phyloP scores from a whole-genome alignment of 2,113 vertebrate genomes.

The Hippocampus barbouri region DNA sequence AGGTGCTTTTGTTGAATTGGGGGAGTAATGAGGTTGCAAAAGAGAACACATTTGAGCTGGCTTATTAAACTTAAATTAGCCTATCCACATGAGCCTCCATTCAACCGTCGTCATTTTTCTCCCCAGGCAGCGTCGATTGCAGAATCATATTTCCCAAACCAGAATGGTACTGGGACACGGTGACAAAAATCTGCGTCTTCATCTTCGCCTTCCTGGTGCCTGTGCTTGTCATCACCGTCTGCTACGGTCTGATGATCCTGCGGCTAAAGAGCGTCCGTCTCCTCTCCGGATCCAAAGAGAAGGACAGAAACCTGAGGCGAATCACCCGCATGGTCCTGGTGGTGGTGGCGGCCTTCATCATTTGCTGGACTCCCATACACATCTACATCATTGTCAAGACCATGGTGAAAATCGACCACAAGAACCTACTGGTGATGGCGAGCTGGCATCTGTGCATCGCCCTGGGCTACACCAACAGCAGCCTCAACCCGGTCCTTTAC shows the following conservation, averaged over 20 bases:
- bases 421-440: conserved; percentile 82
- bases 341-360: conserved; percentile 91
- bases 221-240: conserved; percentile 91
- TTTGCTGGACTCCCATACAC: conserved; percentile 98
- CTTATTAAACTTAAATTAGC: conserved; percentile 35
- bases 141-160: conserved; percentile 83
- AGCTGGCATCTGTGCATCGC: conserved; percentile 95
- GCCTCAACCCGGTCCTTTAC: conserved; percentile 93
- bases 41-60: conserved; percentile 29
- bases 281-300: conserved; percentile 94
- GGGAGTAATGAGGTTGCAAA: conserved; percentile 6
- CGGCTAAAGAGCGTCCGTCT: conserved; percentile 90
- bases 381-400: conserved; percentile 94
- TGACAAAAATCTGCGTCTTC: conserved; percentile 94
- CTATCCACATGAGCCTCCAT: conserved; percentile 6
- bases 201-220: conserved; percentile 93
- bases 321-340: conserved; percentile 98
- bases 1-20: conserved; percentile 13
- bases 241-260: conserved; percentile 93
- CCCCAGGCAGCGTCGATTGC: conserved; percentile 77
- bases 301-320: conserved; percentile 86
- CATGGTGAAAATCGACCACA: conserved; percentile 81
- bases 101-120: conserved; percentile 32
- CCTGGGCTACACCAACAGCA: conserved; percentile 95
- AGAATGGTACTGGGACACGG: conserved; percentile 87